A percentile compares a stretch with the other conserved stretches of the same genome.
Conservation (phyloP, 2,888 invertebrate species). For the Metallyticus violacea region DNA sequence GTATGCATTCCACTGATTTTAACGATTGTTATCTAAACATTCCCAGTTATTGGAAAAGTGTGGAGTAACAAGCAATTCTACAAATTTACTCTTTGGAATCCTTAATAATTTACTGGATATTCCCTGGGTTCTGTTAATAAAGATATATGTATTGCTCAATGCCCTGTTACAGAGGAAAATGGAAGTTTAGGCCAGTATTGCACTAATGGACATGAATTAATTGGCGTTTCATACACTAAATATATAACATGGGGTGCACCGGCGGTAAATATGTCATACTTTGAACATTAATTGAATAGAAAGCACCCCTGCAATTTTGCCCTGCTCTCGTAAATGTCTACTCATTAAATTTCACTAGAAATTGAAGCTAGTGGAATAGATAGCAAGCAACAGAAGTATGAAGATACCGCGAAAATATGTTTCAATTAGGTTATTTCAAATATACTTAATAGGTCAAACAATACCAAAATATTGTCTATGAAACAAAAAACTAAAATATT, state of each 20-base stretch:
- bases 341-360: not conserved
- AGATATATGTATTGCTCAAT: not conserved
- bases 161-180: not conserved
- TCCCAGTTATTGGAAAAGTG: not conserved
- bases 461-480: no score
- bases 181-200: not conserved
- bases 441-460: no score
- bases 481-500: no score
- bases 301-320: not conserved
- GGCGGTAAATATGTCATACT: not conserved
- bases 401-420: no score
- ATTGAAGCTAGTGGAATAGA: no score
- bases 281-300: not conserved
- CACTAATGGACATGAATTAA: not conserved
- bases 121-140: no score
- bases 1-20: not conserved
- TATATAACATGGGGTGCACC: not conserved
- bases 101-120: not conserved
- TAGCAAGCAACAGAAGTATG: no score
- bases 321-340: not conserved
- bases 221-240: not conserved
- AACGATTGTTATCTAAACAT: not conserved
- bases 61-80: not conserved
- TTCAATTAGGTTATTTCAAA: no score
- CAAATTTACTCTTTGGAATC: not conserved